Evolutionary conservation across 2,113 vertebrate genomes (phyloP), one percentile per base, ranked within the genome.

Genomic region (Calyptomena viridis): DNA sequence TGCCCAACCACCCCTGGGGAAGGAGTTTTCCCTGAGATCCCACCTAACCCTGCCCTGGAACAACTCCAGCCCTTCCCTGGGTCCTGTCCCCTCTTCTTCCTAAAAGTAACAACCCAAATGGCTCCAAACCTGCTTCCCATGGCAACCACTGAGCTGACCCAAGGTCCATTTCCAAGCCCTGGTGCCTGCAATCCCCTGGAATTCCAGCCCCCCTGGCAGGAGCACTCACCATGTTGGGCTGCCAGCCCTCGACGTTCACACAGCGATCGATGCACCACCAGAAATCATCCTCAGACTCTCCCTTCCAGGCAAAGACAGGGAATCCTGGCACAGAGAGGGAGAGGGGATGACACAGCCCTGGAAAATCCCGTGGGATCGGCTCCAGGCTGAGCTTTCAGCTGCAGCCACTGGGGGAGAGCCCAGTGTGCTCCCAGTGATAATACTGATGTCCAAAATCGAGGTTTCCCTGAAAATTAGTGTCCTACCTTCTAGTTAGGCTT

Each of bases 251-350:
- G 13, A 99, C 98, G 47, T 99, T 99, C 96, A 99, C 99, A 50
- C 99, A 99, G 97, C 99, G 99, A 66, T 99, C 99, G 58, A 99
- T 99, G 96, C 99, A 99, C 99, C 99, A 99, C 99, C 99, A 99
- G 97, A 99, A 99, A 95, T 99, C 99, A 22, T 99, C 99, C 96
- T 99, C 99, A 1, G 99, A 99, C 69, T 99, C 99, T 19, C 99
- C 99, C 96, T 99, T 99, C 99, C 99, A 99, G 27, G 99, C 99
- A 86, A 99, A 99, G 55, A 99, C 99, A 1, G 98, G 99, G 97
- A 99, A 99, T 37, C 99, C 99, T 99, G 92, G 47, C 63, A 92
- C n/a, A 72, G 46, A 77, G 58, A 79, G 52, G 78, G 81, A 87
- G 18, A 58, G 1, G 22, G 4, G 40, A 52, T 24, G 22, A 6